Percentiles rank a stretch among this genome's conserved stretches.
Conservation (phyloP, 2,888 invertebrate species). For the Dryococelus australis region DNA sequence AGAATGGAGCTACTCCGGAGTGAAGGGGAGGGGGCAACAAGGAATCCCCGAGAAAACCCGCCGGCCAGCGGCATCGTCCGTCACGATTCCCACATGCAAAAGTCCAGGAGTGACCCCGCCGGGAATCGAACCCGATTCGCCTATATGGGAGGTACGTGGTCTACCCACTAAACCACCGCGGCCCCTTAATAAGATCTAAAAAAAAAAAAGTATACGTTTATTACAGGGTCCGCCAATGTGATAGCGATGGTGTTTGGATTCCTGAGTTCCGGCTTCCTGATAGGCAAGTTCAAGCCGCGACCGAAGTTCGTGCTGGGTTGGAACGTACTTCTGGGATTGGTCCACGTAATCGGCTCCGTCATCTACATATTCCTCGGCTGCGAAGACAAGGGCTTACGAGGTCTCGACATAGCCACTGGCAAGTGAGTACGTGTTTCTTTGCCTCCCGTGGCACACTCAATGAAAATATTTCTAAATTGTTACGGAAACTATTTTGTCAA, state of each 20-base stretch:
- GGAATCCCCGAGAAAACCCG: too few species aligned
- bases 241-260: constrained; percentile 68
- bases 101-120: too few species aligned
- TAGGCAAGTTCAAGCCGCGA: constrained; percentile 67
- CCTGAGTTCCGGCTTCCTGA: constrained; percentile 65
- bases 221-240: constrained; percentile 63
- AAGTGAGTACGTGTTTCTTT: constrained; percentile 17
- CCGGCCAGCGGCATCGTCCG: too few species aligned
- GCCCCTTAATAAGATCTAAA: too few species aligned
- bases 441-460: neutral
- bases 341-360: constrained; percentile 64
- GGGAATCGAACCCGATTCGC: too few species aligned
- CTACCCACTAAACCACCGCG: too few species aligned
- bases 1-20: too few species aligned
- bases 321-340: constrained; percentile 67
- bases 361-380: constrained; percentile 66
- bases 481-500: neutral
- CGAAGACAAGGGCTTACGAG: constrained; percentile 56
- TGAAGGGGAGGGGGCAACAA: too few species aligned
- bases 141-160: too few species aligned
- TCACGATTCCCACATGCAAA: too few species aligned
- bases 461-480: neutral
- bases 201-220: too few species aligned
- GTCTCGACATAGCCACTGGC: constrained; percentile 51
- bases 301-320: constrained; percentile 67